Conservation (phyloP, 2,797 vertebrate species). For the Siniperca obscura region DNA sequence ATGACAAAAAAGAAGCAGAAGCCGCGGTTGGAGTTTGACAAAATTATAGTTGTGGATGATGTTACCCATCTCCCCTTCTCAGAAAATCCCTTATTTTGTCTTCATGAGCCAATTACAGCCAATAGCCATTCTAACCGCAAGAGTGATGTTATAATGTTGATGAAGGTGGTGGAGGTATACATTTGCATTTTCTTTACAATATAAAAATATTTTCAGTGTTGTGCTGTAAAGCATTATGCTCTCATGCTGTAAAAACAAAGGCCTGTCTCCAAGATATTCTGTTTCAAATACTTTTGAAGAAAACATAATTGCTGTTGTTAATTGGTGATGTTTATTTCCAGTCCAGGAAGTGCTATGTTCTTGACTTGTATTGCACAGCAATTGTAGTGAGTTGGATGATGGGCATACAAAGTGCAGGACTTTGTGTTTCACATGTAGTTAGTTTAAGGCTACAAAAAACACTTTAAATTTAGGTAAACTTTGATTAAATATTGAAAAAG, state of each 20-base stretch:
- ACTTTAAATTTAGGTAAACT: not conserved
- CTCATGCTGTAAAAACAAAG: not conserved
- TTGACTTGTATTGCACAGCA: not conserved
- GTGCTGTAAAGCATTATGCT: not conserved
- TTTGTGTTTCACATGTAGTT: not conserved
- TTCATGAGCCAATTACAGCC: no score
- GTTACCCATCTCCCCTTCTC: no score
- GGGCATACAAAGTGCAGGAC: not conserved
- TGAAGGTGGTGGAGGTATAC: not conserved
- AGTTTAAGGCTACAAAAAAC: not conserved
- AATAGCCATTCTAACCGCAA: not conserved
- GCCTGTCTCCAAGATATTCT: not conserved
- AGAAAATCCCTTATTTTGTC: no score
- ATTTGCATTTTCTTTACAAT: not conserved
- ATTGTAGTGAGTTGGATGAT: not conserved
- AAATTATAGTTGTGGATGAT: not conserved
- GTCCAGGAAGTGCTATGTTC: not conserved
- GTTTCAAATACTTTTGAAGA: not conserved
- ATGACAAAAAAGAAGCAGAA: not conserved
- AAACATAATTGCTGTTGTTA: not conserved
- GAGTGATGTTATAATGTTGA: not conserved
- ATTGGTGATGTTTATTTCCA: not conserved
- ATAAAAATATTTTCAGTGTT: not conserved
- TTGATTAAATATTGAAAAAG: no score
- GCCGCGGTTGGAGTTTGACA: no score